Conservation (phyloP, 2,797 vertebrate genomes). For the Cercopithecus neglectus region DNA sequence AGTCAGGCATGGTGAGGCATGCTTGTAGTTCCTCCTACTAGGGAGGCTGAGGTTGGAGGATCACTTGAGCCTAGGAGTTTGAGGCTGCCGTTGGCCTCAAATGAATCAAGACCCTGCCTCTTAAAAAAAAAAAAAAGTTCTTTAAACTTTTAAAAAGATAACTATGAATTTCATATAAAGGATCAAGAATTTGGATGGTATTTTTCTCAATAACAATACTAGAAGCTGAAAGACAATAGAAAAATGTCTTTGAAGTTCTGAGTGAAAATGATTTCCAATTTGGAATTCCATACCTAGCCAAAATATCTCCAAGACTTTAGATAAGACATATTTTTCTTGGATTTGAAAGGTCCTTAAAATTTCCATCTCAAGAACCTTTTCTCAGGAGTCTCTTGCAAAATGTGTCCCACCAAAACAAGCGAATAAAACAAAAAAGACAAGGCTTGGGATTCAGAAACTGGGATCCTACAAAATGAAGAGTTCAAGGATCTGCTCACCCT, state of each 20-base stretch:
- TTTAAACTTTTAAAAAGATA: not conserved
- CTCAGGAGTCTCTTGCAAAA: not conserved
- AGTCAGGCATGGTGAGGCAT: not conserved
- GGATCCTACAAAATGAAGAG: not conserved
- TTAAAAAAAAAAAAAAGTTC: not conserved
- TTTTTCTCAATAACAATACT: not conserved
- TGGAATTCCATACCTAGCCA: not conserved
- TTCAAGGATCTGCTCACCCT: not conserved
- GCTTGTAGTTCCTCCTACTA: not conserved
- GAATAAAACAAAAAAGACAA: not conserved
- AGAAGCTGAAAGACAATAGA: not conserved
- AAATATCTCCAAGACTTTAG: not conserved
- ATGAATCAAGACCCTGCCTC: not conserved
- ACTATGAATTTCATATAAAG: not conserved
- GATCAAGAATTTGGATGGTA: not conserved
- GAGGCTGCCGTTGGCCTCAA: not conserved
- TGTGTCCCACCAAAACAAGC: not conserved
- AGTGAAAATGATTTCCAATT: not conserved
- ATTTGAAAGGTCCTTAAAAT: not conserved
- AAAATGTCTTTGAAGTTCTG: not conserved
- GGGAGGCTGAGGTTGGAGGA: not conserved
- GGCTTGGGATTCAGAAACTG: not conserved
- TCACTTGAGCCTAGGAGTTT: not conserved
- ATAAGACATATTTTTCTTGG: not conserved
- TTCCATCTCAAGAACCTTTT: not conserved